These are phyloP conservation scores for Anagyrus pseudococci DNA, from an alignment of 2,888 invertebrate genomes.

Conservation along the genomic window DNA sequence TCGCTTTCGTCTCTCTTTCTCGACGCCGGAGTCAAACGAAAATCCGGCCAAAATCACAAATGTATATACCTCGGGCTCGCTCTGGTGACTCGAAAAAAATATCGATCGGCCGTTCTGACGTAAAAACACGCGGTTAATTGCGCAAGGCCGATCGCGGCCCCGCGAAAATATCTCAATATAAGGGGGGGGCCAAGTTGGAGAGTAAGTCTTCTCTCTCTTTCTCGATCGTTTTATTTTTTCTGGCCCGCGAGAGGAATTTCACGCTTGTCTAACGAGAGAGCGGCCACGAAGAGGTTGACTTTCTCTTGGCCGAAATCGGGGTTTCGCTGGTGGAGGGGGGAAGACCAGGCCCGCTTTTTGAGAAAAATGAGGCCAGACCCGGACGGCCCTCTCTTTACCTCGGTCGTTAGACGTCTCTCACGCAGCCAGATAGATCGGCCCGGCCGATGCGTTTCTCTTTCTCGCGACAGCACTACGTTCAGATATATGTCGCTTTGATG, in stretches of 20 bases:
- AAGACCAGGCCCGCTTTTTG: slow-evolving; percentile 1
- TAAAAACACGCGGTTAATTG: neutral
- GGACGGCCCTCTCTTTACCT: slow-evolving; percentile 2
- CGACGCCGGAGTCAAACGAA: too few relatives aligned
- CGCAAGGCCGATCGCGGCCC: neutral
- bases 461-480: neutral
- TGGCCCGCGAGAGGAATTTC: slow-evolving; percentile 11
- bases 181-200: too few relatives aligned
- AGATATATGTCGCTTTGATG: too few relatives aligned
- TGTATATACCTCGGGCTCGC: too few relatives aligned
- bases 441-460: slow-evolving; percentile 6
- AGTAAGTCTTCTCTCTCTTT: too few relatives aligned
- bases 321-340: neutral
- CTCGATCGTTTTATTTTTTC: too few relatives aligned
- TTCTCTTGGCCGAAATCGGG: slow-evolving; percentile 25
- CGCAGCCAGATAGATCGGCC: neutral
- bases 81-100: too few relatives aligned
- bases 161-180: too few relatives aligned
- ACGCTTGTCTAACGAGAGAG: slow-evolving; percentile 1
- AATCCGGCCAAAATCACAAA: too few relatives aligned
- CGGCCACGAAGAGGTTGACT: neutral
- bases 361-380: slow-evolving; percentile 18
- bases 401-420: neutral
- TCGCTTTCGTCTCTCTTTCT: neutral
- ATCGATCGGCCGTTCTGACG: too few relatives aligned